Percentiles rank a stretch among this genome's conserved stretches.
Conservation (phyloP, 2,113 vertebrate species). For the Sula dactylatra region DNA sequence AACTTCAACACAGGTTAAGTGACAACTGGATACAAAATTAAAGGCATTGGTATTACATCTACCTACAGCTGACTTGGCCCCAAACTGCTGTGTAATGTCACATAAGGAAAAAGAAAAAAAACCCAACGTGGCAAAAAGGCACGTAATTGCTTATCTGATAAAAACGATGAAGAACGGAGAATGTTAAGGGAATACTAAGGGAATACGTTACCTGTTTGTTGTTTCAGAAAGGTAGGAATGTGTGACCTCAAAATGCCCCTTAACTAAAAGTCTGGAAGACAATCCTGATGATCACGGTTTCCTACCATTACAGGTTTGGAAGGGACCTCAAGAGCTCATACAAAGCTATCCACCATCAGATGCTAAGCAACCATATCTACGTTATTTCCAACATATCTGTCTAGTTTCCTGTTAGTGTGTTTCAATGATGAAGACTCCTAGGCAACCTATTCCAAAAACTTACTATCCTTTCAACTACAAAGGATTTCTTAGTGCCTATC, state of each 20-base stretch:
- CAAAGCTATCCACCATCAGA: neutral
- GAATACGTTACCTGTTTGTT: neutral
- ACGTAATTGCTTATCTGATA: neutral
- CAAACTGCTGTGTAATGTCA: neutral
- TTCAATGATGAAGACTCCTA: neutral
- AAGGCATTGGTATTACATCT: neutral
- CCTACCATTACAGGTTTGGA: neutral
- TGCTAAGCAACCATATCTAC: neutral
- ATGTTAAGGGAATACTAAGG: neutral
- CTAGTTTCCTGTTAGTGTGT: neutral
- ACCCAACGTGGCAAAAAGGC: neutral
- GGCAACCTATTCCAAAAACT: neutral
- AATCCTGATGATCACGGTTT: neutral
- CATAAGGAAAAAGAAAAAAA: neutral
- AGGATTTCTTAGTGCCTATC: neutral
- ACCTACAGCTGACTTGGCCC: neutral
- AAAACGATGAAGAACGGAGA: neutral
- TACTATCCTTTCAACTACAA: neutral
- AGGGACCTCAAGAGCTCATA: neutral
- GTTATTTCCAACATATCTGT: neutral
- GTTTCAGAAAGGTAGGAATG: neutral
- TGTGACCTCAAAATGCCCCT: neutral
- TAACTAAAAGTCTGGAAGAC: neutral
- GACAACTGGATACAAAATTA: neutral
- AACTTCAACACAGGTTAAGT: neutral